A percentile compares a stretch with the other conserved stretches of the same genome.
Evolutionary conservation across 2,888 invertebrate genomes (phyloP).

Genomic region (Drosophila rubida): DNA sequence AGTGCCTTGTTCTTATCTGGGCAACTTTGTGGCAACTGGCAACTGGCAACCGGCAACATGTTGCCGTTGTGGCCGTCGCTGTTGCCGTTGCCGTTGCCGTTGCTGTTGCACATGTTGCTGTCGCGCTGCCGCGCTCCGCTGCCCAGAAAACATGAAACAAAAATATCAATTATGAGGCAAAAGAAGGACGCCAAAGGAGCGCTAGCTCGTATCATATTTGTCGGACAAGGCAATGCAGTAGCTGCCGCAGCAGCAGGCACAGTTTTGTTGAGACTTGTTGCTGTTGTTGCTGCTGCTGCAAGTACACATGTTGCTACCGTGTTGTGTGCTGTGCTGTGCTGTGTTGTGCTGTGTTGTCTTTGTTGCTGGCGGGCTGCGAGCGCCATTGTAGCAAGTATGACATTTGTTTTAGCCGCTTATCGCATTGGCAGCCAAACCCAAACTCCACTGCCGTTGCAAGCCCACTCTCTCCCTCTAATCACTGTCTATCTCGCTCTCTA

Average conservation of each 20-base stretch:
- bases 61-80: conserved; percentile 39
- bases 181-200: conserved; percentile 59
- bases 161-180: conserved; percentile 79
- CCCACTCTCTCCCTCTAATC: conserved; percentile 24
- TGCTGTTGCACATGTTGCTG: conserved; percentile 40
- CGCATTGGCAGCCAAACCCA: conserved; percentile 54
- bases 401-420: conserved; percentile 78
- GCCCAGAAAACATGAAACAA: conserved; percentile 49
- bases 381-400: conserved; percentile 61
- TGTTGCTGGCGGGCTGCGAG: conserved; percentile 33
- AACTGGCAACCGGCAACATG: conserved; percentile 56
- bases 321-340: conserved; percentile 44
- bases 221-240: conserved; percentile 70
- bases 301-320: conserved; percentile 76
- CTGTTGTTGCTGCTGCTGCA: conserved; percentile 30
- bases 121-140: background rate
- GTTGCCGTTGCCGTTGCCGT: conserved; percentile 21
- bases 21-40: conserved; percentile 37
- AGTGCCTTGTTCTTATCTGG: conserved; percentile 68
- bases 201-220: conserved; percentile 75
- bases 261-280: conserved; percentile 21
- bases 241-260: conserved; percentile 24
- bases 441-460: conserved; percentile 41
- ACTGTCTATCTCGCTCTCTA: background rate
- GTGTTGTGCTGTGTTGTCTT: conserved; percentile 31